Conservation (phyloP, 2,113 vertebrate species). For the Leucopsar rothschildi region DNA sequence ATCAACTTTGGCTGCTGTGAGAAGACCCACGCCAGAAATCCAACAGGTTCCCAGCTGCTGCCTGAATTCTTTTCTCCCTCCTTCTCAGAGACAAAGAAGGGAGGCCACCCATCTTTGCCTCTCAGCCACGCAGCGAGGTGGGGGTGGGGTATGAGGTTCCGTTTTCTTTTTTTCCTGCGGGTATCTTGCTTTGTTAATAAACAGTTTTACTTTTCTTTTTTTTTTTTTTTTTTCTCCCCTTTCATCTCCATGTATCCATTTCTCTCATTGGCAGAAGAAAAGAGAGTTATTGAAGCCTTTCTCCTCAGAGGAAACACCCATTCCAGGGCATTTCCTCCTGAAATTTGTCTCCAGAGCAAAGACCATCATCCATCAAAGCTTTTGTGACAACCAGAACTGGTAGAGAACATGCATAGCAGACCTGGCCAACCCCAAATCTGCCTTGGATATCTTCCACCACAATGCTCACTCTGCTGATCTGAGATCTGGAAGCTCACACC, state of each 20-base stretch:
- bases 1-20: not conserved
- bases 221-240: not conserved
- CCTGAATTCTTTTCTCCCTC: not conserved
- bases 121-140: not conserved
- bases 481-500: slow-evolving; percentile 83
- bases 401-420: fast-evolving
- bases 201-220: too few relatives aligned
- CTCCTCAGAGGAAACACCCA: not conserved
- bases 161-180: not conserved
- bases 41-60: not conserved
- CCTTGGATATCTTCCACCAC: slow-evolving; percentile 82
- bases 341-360: not conserved
- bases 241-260: too few relatives aligned
- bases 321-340: not conserved
- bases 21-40: not conserved
- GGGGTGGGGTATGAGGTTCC: not conserved
- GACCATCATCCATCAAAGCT: not conserved
- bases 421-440: not conserved
- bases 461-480: slow-evolving; percentile 76
- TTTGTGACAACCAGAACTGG: not conserved
- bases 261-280: not conserved
- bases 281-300: not conserved
- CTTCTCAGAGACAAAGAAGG: not conserved
- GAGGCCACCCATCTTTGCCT: not conserved
- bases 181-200: too few relatives aligned